These are phyloP conservation scores for Prionailurus viverrinus DNA, from an alignment of 2,113 vertebrate species.

Conservation along the genomic window DNA sequence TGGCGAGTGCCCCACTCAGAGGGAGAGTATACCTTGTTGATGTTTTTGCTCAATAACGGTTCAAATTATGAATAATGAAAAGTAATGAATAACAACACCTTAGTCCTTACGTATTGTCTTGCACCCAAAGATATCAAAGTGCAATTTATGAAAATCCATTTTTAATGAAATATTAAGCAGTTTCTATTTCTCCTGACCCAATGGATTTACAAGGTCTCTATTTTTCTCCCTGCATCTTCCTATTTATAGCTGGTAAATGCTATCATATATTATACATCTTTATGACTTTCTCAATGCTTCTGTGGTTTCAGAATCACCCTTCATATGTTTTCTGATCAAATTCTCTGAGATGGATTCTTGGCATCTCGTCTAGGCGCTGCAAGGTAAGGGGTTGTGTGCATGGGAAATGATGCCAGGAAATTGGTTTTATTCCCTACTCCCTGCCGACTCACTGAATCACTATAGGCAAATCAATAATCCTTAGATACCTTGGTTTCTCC, in stretches of 20 bases:
- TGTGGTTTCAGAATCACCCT: conserved; percentile 82
- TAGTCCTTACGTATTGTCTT: conserved; percentile 56
- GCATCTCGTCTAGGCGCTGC: conserved; percentile 59
- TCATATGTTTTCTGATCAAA: conserved; percentile 79
- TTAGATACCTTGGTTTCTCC: conserved; percentile 76
- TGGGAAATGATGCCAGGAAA: conserved; percentile 75
- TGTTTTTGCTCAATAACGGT: conserved; percentile 69
- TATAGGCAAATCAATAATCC: conserved; percentile 76
- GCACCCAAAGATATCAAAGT: conserved; percentile 71
- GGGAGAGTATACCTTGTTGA: conserved; percentile 40
- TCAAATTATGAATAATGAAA: conserved; percentile 78
- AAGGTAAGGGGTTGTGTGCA: conserved; percentile 63
- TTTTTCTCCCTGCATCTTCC: conserved; percentile 68
- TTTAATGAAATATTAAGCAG: conserved; percentile 85
- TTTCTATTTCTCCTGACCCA: conserved; percentile 80
- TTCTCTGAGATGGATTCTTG: conserved; percentile 74
- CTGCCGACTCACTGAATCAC: conserved; percentile 73
- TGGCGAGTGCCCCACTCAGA: background rate
- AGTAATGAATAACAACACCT: conserved; percentile 78
- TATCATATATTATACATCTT: conserved; percentile 84
- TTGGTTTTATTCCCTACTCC: conserved; percentile 72
- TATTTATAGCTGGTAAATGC: conserved; percentile 83
- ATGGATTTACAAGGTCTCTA: conserved; percentile 73
- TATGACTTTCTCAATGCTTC: conserved; percentile 82
- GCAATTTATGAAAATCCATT: conserved; percentile 82